Percentiles rank a stretch among this genome's conserved stretches.
Conservation (phyloP, 2,888 invertebrate genomes). For the Synanthedon formicaeformis region DNA sequence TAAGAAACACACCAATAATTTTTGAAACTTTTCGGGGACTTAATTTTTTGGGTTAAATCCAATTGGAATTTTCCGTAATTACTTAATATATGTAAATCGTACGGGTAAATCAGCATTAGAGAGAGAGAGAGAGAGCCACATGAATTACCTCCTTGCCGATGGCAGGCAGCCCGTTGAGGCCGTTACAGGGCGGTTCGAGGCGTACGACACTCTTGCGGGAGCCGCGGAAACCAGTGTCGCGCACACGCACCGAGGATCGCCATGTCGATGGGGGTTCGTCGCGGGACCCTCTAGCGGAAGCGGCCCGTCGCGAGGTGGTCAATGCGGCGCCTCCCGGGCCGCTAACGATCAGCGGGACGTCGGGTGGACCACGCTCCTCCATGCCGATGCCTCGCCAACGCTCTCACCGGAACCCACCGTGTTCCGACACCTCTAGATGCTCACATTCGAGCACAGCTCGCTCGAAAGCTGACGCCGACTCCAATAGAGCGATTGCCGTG, state of each 20-base stretch:
- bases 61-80: no score
- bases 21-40: not conserved
- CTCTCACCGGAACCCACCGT: conserved; percentile 67
- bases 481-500: conserved; percentile 60
- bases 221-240: conserved; percentile 73
- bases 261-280: conserved; percentile 64
- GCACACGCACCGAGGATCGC: conserved; percentile 75
- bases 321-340: conserved; percentile 33
- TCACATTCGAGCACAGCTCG: conserved; percentile 63
- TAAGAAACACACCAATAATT: not conserved
- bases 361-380: conserved; percentile 68
- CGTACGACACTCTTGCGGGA: conserved; percentile 74
- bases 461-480: conserved; percentile 60
- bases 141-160: conserved; percentile 70
- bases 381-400: conserved; percentile 70
- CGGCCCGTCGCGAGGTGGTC: conserved; percentile 51
- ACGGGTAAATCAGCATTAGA: no score
- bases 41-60: no score
- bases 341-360: conserved; percentile 59
- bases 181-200: conserved; percentile 75
- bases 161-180: conserved; percentile 68
- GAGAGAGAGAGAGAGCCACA: conserved; percentile 21
- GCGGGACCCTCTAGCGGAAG: conserved; percentile 53
- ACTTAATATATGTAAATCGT: no score
- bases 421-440: conserved; percentile 51